Conservation (phyloP, 2,888 invertebrate genomes). For the Dendrolimus pini region DNA sequence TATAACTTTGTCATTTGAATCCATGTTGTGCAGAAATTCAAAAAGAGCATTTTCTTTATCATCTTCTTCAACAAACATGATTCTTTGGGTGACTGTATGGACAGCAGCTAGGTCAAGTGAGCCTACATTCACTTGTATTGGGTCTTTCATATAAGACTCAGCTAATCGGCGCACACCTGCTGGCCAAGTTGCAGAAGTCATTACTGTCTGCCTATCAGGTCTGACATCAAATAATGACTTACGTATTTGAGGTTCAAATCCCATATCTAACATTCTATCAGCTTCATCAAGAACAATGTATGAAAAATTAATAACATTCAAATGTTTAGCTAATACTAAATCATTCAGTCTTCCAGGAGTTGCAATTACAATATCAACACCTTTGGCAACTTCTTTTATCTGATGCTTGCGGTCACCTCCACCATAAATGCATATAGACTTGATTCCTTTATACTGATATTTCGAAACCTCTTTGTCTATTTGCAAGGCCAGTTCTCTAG, state of each 20-base stretch:
- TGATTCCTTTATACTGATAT: conserved; percentile 91
- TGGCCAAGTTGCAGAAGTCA: conserved; percentile 99
- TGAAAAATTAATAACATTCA: conserved; percentile 88
- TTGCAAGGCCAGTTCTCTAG: conserved; percentile 94
- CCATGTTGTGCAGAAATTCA: conserved; percentile 83
- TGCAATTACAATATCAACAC: conserved; percentile 96
- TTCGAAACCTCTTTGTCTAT: conserved; percentile 94
- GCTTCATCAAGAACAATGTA: conserved; percentile 96
- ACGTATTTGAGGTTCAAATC: conserved; percentile 92
- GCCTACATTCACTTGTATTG: conserved; percentile 93
- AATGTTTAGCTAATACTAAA: conserved; percentile 82
- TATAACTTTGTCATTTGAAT: conserved; percentile 87
- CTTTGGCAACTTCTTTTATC: conserved; percentile 82
- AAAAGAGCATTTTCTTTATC: conserved; percentile 81
- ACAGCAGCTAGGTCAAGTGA: conserved; percentile 92
- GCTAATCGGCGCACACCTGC: conserved; percentile 90
- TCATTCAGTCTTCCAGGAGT: conserved; percentile 96
- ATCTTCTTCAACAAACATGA: conserved; percentile 84
- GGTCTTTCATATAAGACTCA: conserved; percentile 90
- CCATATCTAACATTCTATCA: conserved; percentile 92
- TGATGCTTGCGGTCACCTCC: conserved; percentile 90
- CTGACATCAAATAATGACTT: conserved; percentile 87
- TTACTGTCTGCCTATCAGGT: conserved; percentile 94
- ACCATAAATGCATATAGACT: conserved; percentile 93
- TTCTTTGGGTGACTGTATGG: conserved; percentile 89